Evolutionary conservation across 1,140 invertebrate genomes (phyloP).

Genomic region (Hormaphis cornu): DNA sequence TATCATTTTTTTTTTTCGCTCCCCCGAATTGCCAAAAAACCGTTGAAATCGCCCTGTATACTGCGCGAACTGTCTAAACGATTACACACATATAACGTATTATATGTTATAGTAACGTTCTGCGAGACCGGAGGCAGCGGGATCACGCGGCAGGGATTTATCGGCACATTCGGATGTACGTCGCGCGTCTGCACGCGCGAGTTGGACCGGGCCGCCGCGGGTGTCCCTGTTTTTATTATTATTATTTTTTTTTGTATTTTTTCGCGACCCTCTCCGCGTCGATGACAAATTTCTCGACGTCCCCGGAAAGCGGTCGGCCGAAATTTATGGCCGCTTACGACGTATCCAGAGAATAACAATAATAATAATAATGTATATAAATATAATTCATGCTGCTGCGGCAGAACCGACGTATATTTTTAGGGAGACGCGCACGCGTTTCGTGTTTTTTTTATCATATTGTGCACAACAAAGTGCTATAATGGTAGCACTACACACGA

Average conservation of each 20-base stretch:
- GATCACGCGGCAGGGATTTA: slow-evolving; percentile 19
- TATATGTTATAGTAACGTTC: background rate
- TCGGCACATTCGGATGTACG: slow-evolving; percentile 9
- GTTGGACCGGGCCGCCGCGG: slow-evolving; percentile 10
- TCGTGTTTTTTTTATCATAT: slow-evolving; percentile 25
- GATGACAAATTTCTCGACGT: slow-evolving; percentile 29
- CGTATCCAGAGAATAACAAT: background rate
- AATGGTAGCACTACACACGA: too few species aligned
- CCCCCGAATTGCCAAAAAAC: too few species aligned
- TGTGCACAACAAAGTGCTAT: slow-evolving; percentile 27
- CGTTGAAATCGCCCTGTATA: too few species aligned
- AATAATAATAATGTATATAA: background rate
- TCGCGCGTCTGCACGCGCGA: background rate
- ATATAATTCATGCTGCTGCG: too few species aligned
- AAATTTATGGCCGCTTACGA: slow-evolving; percentile 29
- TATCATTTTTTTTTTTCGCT: too few species aligned
- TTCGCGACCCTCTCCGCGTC: slow-evolving; percentile 8
- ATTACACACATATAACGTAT: background rate
- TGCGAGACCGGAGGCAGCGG: background rate
- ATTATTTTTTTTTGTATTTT: too few species aligned
- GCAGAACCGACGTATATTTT: background rate
- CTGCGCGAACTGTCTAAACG: background rate
- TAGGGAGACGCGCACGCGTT: slow-evolving; percentile 1
- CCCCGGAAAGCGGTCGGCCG: slow-evolving; percentile 11
- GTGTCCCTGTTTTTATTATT: slow-evolving; percentile 19